Conservation (phyloP, 2,113 vertebrate genomes). For the Leuciscus idus region DNA sequence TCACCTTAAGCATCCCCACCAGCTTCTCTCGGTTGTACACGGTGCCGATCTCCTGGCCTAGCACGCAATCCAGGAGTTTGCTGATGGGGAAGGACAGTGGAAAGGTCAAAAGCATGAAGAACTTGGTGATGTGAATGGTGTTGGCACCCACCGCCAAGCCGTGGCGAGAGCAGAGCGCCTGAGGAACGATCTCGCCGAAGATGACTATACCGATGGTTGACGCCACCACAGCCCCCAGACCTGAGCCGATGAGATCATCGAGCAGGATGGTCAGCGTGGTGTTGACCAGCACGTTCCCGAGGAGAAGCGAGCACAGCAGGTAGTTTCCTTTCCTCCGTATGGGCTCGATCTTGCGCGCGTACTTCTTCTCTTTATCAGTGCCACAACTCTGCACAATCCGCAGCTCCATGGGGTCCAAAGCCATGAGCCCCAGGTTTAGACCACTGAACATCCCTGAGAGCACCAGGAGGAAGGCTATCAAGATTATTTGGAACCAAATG, state of each 20-base stretch:
- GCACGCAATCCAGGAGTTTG: constrained; percentile 86
- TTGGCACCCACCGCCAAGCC: constrained; percentile 93
- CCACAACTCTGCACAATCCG: constrained; percentile 96
- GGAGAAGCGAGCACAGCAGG: constrained; percentile 89
- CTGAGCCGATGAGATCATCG: constrained; percentile 89
- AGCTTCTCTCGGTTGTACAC: constrained; percentile 98
- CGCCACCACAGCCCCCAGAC: constrained; percentile 84
- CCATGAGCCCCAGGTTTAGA: constrained; percentile 95
- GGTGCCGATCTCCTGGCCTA: constrained; percentile 96
- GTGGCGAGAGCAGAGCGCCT: constrained; percentile 92
- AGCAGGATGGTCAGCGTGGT: constrained; percentile 96
- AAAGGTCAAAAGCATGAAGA: constrained; percentile 95
- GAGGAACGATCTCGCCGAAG: constrained; percentile 94
- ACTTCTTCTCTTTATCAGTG: constrained; percentile 87
- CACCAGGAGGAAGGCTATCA: constrained; percentile 80
- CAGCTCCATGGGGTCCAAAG: constrained; percentile 97
- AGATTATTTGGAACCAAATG: constrained; percentile 85
- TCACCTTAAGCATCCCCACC: constrained; percentile 95
- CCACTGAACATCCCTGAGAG: constrained; percentile 98
- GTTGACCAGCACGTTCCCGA: constrained; percentile 96
- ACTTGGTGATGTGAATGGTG: constrained; percentile 89
- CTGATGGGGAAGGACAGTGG: constrained; percentile 93
- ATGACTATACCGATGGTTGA: constrained; percentile 96
- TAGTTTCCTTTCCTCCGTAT: constrained; percentile 94
- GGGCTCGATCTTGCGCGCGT: constrained; percentile 90